phyloP scores from a whole-genome alignment of 2,113 vertebrate species.

The Bucco capensis region DNA sequence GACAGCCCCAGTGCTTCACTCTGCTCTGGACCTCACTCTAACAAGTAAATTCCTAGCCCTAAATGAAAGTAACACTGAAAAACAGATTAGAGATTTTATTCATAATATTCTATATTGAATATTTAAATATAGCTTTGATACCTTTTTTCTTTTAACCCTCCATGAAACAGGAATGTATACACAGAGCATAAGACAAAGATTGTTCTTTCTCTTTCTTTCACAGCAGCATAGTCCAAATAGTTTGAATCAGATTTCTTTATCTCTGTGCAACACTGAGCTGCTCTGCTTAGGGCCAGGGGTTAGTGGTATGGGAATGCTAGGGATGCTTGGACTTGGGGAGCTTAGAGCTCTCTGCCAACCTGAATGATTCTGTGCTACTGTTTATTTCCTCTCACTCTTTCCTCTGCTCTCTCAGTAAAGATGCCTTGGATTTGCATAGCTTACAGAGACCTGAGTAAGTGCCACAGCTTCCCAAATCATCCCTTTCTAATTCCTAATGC shows the following conservation, averaged over 20 bases:
- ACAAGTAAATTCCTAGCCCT: background rate
- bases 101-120: background rate
- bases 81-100: background rate
- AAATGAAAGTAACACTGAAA: background rate
- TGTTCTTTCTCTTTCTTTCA: background rate
- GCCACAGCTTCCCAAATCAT: background rate
- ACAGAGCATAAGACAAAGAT: background rate
- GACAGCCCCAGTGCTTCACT: no score
- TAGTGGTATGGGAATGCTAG: no score
- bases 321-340: no score
- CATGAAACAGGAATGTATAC: background rate
- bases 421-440: background rate
- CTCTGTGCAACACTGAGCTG: background rate
- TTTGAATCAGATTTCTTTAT: background rate
- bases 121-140: background rate
- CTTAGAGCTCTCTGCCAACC: no score
- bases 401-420: background rate
- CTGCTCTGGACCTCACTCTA: background rate
- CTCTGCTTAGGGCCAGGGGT: no score
- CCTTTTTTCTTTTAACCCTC: background rate
- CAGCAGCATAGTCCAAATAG: background rate
- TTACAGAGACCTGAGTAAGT: background rate
- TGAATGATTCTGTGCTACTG: no score
- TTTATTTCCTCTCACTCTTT: background rate
- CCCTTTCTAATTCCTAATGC: background rate